A percentile compares a stretch with the other conserved stretches of the same genome.
phyloP scores from a whole-genome alignment of 2,113 vertebrate genomes.

The Oreochromis niloticus region DNA sequence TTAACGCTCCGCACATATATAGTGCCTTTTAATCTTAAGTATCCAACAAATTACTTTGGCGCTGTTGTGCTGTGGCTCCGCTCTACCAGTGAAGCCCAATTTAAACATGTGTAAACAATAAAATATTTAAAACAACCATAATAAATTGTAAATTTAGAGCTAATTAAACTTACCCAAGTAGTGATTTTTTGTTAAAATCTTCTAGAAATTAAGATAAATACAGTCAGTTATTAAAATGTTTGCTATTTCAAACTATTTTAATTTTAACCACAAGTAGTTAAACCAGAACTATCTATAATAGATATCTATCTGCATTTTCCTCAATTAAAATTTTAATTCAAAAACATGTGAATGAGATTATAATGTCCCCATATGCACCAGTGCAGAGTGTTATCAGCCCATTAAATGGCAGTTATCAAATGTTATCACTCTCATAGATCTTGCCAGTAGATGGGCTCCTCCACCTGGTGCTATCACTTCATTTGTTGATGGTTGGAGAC shows the following conservation, averaged over 20 bases:
- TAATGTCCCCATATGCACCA: rapidly evolving
- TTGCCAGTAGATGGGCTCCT: not conserved
- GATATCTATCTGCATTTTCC: not conserved
- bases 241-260: not conserved
- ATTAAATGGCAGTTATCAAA: not conserved
- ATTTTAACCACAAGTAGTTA: not conserved
- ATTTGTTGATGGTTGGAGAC: not conserved
- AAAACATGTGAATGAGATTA: not conserved
- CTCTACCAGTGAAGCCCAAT: not conserved
- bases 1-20: not conserved
- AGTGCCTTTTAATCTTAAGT: not conserved
- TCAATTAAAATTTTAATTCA: not conserved
- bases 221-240: not conserved
- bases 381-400: not conserved
- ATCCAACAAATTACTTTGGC: not conserved
- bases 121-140: not conserved
- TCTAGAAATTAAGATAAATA: not conserved
- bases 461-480: not conserved
- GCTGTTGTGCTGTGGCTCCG: not conserved
- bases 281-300: not conserved
- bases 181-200: rapidly evolving
- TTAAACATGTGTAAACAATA: not conserved
- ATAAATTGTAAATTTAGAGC: not conserved
- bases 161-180: not conserved
- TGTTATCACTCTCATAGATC: not conserved